Conservation (phyloP, 2,888 invertebrate species). For the Geotrupes spiniger region DNA sequence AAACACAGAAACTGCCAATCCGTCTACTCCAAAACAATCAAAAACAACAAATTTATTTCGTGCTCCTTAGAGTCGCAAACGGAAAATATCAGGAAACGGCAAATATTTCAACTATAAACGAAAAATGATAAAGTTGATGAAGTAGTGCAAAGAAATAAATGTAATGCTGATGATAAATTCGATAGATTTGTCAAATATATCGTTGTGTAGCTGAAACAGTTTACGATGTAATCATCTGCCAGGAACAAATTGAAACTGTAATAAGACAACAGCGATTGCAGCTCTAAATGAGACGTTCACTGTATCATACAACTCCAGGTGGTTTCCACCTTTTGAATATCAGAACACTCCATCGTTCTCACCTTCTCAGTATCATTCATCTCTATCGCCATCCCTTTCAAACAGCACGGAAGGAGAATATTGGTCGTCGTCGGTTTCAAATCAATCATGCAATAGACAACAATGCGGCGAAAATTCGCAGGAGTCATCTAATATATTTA, state of each 20-base stretch:
- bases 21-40: constrained; percentile 20
- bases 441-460: constrained; percentile 7
- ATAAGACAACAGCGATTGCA: neutral
- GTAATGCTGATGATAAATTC: constrained; percentile 21
- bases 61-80: constrained; percentile 22
- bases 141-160: constrained; percentile 22
- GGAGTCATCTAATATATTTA: constrained; percentile 12
- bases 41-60: constrained; percentile 20
- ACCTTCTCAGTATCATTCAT: constrained; percentile 8
- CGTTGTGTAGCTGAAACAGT: constrained; percentile 10
- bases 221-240: neutral
- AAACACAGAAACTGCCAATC: constrained; percentile 20
- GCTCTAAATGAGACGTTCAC: neutral
- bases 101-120: constrained; percentile 24
- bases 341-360: constrained; percentile 7
- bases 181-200: constrained; percentile 22
- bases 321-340: constrained; percentile 10
- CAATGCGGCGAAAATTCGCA: constrained; percentile 10
- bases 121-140: too few relatives aligned
- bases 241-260: constrained; percentile 1
- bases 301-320: constrained; percentile 1
- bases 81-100: constrained; percentile 14
- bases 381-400: constrained; percentile 11
- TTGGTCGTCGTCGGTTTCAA: constrained; percentile 9
- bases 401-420: constrained; percentile 10